These are phyloP conservation scores for Euproctis similis DNA, from an alignment of 2,888 invertebrate species.

Conservation along the genomic window DNA sequence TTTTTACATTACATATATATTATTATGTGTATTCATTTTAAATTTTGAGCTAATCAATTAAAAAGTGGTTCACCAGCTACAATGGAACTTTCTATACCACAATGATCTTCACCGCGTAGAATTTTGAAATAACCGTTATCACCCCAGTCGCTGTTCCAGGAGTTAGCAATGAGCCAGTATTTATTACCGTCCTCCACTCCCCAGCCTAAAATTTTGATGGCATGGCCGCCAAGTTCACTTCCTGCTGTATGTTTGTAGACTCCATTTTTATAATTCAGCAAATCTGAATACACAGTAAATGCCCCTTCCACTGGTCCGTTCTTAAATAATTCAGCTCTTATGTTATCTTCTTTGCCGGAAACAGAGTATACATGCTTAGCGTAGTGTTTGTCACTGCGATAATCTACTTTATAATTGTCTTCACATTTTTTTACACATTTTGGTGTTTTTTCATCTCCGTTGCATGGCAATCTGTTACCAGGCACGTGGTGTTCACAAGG, in stretches of 20 bases:
- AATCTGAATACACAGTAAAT: constrained; percentile 90
- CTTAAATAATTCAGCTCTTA: constrained; percentile 87
- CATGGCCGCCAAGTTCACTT: constrained; percentile 86
- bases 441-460: constrained; percentile 83
- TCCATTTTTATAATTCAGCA: constrained; percentile 89
- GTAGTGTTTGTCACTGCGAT: constrained; percentile 83
- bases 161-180: constrained; percentile 95
- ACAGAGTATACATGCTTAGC: constrained; percentile 81
- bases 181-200: constrained; percentile 84
- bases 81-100: constrained; percentile 83
- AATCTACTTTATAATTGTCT: constrained; percentile 75
- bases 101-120: constrained; percentile 84
- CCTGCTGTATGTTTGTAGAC: constrained; percentile 81
- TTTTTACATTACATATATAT: no score
- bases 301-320: constrained; percentile 94
- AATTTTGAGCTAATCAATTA: no score
- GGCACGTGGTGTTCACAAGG: constrained; percentile 94
- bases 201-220: constrained; percentile 93
- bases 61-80: constrained; percentile 79
- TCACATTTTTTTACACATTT: no score
- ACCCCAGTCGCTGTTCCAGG: constrained; percentile 96
- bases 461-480: constrained; percentile 83
- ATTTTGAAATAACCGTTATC: constrained; percentile 92
- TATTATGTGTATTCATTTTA: no score
- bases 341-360: constrained; percentile 77